phyloP scores from a whole-genome alignment of 2,113 vertebrate genomes.

The Larimichthys crocea region DNA sequence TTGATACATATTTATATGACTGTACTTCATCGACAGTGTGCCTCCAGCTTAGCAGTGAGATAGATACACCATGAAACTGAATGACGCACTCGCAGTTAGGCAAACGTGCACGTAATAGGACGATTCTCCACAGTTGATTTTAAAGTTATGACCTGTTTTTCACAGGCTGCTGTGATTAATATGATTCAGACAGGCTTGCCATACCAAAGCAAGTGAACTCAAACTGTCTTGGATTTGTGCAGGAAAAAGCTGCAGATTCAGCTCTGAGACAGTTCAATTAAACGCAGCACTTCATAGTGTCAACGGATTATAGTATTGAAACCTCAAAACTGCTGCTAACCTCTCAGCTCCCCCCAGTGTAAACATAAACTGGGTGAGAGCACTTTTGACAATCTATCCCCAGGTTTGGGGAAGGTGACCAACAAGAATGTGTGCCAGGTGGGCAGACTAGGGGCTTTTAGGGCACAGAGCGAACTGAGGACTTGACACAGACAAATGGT shows the following conservation, averaged over 20 bases:
- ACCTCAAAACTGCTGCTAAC: constrained; percentile 83
- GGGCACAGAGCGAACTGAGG: constrained; percentile 55
- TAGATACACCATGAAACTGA: constrained; percentile 53
- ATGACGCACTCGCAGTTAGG: constrained; percentile 63
- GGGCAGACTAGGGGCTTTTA: constrained; percentile 69
- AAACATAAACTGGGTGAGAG: constrained; percentile 56
- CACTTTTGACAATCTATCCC: constrained; percentile 81
- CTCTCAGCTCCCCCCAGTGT: constrained; percentile 59
- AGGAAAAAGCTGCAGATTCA: constrained; percentile 5
- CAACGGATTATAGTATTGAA: constrained; percentile 64
- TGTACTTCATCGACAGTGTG: constrained; percentile 62
- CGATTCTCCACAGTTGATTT: constrained; percentile 49
- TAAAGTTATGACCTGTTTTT: constrained; percentile 63
- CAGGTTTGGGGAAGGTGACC: constrained; percentile 67
- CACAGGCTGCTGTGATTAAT: constrained; percentile 66
- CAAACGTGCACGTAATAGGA: constrained; percentile 46
- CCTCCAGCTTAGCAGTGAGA: constrained; percentile 69
- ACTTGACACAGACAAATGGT: constrained; percentile 68
- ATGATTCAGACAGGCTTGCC: constrained; percentile 75
- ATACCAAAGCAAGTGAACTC: constrained; percentile 75
- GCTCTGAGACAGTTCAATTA: constrained; percentile 51
- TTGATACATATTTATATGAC: constrained; percentile 72
- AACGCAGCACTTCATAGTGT: constrained; percentile 69
- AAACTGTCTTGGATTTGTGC: constrained; percentile 51
- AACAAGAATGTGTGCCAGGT: constrained; percentile 60